These are phyloP conservation scores for Gobio occitaniae DNA, from an alignment of 2,797 vertebrate species.

Conservation along the genomic window DNA sequence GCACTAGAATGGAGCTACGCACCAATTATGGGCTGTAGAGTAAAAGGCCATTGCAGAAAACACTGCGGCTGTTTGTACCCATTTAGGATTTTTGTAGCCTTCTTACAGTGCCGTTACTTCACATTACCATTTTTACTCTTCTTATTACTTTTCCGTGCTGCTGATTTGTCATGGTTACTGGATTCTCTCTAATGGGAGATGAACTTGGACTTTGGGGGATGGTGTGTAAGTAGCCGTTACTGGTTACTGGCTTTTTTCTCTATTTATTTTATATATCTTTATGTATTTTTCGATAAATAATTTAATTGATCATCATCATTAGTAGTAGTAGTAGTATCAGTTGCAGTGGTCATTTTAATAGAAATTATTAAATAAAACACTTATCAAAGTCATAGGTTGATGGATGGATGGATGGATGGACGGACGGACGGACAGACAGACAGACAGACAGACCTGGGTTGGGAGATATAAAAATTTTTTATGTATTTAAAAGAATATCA, in stretches of 20 bases:
- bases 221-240: not conserved
- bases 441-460: too few relatives aligned
- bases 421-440: too few relatives aligned
- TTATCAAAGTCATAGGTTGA: not conserved
- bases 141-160: constrained; percentile 17
- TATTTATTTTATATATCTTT: not conserved
- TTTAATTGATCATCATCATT: not conserved
- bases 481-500: too few relatives aligned
- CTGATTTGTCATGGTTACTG: constrained; percentile 22
- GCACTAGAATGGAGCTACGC: constrained; percentile 64
- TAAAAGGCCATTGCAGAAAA: constrained; percentile 39
- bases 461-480: too few relatives aligned
- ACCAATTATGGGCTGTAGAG: constrained; percentile 67
- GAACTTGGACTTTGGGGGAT: not conserved
- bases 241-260: not conserved
- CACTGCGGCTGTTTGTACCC: constrained; percentile 29
- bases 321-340: not conserved
- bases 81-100: constrained; percentile 15
- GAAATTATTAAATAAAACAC: not conserved
- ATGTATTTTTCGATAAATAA: not conserved
- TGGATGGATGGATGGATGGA: too few relatives aligned
- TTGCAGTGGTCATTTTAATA: not conserved
- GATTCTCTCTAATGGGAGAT: not conserved
- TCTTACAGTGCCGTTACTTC: constrained; percentile 22
- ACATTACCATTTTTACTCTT: constrained; percentile 27